Percentiles rank a stretch among this genome's conserved stretches.
These are phyloP conservation scores for Philopedon plagiatum DNA, from an alignment of 2,888 invertebrate genomes.

Conservation along the genomic window DNA sequence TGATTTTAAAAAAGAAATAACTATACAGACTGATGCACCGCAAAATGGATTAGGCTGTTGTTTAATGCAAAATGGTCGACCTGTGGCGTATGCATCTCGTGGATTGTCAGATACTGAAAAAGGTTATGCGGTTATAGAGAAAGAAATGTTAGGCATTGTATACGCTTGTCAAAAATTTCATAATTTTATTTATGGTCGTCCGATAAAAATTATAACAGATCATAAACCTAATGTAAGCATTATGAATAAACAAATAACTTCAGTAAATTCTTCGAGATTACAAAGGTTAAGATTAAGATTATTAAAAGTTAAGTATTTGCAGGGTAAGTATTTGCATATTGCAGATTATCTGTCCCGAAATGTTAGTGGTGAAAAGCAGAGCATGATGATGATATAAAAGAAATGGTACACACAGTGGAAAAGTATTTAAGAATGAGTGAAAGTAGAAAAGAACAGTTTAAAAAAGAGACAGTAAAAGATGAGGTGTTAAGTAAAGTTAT, in stretches of 20 bases:
- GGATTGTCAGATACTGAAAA: conserved; percentile 34
- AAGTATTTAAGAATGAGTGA: no score
- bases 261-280: no score
- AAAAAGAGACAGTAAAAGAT: not conserved
- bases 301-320: no score
- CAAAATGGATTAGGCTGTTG: conserved; percentile 39
- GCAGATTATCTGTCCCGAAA: not conserved
- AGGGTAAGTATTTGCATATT: not conserved
- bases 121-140: conserved; percentile 38
- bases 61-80: no score
- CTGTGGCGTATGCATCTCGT: conserved; percentile 39
- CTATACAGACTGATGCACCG: conserved; percentile 42
- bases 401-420: no score
- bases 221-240: conserved; percentile 38
- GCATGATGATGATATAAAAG: no score
- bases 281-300: no score
- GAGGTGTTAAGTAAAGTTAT: not conserved
- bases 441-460: no score
- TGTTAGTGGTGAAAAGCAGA: no score
- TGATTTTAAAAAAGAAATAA: conserved; percentile 31
- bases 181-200: conserved; percentile 32
- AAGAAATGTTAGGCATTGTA: conserved; percentile 38
- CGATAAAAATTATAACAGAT: conserved; percentile 34
- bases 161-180: conserved; percentile 41
- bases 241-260: conserved; percentile 44